Evolutionary conservation across 2,888 invertebrate species (phyloP), one percentile per base, ranked within the genome.

Genomic region (Amphipoea lucens): DNA sequence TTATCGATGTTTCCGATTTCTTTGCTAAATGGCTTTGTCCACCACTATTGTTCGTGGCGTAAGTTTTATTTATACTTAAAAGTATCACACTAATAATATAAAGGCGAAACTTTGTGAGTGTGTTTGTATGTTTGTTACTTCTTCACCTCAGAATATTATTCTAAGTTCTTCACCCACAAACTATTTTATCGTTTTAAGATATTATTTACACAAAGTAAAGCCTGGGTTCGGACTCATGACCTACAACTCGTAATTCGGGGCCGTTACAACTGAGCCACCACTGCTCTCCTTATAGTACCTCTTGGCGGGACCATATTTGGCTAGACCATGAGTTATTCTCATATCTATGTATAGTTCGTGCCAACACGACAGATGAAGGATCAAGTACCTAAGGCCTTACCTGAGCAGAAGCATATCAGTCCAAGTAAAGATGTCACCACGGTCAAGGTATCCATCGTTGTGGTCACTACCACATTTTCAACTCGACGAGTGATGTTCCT

Each of bases 381-480:
- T n/a, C 4, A 63, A 57, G 0, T 7, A n/a, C n/a, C n/a, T n/a
- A 67, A 20, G 11, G 2, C 40, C 76, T 94, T 89, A 97, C 96
- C 95, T 90, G 92, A 87, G 86, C 88, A 91, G 63, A 96, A 92
- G 89, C 92, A 96, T 86, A 95, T 91, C n/a, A 96, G 92, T 89
- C 95, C 94, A 84, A 97, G 85, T 85, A 96, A 87, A 83, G 94
- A 94, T 88, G 95, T 93, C 90, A 96, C 92, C 83, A 95, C 87
- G 65, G 92, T 92, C 89, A 95, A 88, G 72, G 91, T 93, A 87
- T 95, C 95, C 96, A 97, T 97, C 67, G 81, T 93, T 92, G 83
- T 79, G 80, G 81, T 81, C 91, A 93, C 91, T 94, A 93, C 94
- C 94, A 94, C 96, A 95, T 95, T 83, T 85, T 93, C 89, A 93